phyloP scores from a whole-genome alignment of 2,797 vertebrate genomes.

The Pseudotriccus pelzelni region DNA sequence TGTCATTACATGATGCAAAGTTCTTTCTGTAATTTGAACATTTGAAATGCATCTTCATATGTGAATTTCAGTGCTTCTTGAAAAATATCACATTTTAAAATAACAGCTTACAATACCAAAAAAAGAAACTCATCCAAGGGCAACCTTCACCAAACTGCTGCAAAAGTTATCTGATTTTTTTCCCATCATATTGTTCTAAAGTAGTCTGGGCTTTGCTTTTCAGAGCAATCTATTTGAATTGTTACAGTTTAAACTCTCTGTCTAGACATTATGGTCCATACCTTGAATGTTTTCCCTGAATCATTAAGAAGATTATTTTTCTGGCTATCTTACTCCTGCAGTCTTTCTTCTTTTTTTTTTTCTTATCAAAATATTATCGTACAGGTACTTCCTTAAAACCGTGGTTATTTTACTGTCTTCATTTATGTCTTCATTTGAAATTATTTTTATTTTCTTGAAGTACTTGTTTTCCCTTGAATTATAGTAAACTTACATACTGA shows the following conservation, averaged over 20 bases:
- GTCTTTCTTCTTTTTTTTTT: not conserved
- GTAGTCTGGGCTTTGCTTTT: not conserved
- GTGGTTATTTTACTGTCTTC: not conserved
- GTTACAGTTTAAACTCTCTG: not conserved
- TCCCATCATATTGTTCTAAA: accelerated
- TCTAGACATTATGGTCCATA: not conserved
- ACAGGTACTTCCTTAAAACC: not conserved
- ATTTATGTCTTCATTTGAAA: not conserved
- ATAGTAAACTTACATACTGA: not conserved
- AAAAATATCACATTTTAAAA: not conserved
- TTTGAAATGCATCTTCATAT: not conserved
- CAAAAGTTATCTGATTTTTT: not conserved
- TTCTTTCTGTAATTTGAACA: not conserved
- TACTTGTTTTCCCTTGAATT: not conserved
- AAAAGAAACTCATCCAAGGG: not conserved
- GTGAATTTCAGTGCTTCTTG: not conserved
- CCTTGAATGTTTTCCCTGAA: not conserved
- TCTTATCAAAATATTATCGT: not conserved
- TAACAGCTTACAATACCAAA: not conserved
- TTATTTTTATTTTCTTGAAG: not conserved
- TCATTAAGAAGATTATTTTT: not conserved
- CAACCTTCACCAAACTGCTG: not conserved
- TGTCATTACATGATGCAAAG: not conserved
- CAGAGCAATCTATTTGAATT: not conserved
- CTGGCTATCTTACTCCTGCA: not conserved